A percentile compares a stretch with the other conserved stretches of the same genome.
phyloP scores from a whole-genome alignment of 1,140 invertebrate species.

The Heliconius hermathena region DNA sequence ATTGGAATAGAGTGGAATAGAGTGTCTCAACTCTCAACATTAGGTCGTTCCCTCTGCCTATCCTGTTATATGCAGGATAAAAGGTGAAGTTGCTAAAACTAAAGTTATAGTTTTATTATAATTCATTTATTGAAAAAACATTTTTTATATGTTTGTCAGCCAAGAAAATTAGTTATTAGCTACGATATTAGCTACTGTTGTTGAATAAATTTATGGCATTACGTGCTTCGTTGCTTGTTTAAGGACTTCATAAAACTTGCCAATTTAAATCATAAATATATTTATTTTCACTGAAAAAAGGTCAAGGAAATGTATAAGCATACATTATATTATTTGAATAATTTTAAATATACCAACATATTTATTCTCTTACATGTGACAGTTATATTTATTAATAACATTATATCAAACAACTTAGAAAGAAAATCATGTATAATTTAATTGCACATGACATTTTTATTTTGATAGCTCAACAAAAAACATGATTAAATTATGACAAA shows the following conservation, averaged over 20 bases:
- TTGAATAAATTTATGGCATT: too few species aligned
- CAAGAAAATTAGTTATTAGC: background rate
- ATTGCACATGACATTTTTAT: conserved; percentile 12
- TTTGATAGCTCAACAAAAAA: background rate
- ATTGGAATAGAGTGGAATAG: too few species aligned
- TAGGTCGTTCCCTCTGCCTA: background rate
- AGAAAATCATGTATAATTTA: background rate
- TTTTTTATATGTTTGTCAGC: background rate
- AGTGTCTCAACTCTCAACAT: background rate
- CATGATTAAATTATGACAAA: conserved; percentile 4
- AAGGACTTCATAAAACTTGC: background rate
- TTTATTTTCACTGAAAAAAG: background rate
- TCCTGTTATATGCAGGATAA: background rate
- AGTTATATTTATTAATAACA: background rate
- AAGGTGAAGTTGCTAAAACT: background rate
- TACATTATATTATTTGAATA: background rate
- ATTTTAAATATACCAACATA: background rate
- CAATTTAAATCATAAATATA: background rate
- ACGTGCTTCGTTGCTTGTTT: too few species aligned
- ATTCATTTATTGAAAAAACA: too few species aligned
- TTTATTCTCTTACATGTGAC: background rate
- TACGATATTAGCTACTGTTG: too few species aligned
- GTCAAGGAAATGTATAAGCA: background rate
- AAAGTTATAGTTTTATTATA: background rate
- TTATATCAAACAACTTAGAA: background rate